These are phyloP conservation scores for Vipera latastei DNA, from an alignment of 2,797 vertebrate species.

Conservation along the genomic window DNA sequence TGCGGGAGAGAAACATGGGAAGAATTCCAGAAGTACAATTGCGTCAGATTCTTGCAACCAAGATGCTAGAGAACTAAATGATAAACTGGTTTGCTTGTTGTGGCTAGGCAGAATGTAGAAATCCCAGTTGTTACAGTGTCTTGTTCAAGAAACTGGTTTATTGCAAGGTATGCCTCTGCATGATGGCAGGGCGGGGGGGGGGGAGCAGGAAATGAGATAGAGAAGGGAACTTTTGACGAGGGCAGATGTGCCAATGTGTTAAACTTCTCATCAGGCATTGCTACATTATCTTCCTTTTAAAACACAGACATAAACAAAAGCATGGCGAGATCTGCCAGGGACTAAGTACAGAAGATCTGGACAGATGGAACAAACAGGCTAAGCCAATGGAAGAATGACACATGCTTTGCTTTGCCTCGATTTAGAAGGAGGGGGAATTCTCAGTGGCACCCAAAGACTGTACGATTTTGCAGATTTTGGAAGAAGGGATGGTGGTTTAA, in stretches of 20 bases:
- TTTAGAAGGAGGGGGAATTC: neutral
- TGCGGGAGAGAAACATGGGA: neutral
- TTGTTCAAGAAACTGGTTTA: neutral
- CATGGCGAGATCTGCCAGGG: neutral
- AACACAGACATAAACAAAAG: neutral
- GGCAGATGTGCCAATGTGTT: neutral
- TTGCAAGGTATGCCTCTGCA: neutral
- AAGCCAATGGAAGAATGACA: neutral
- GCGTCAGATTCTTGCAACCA: neutral
- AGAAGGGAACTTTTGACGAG: neutral
- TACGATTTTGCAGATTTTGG: neutral
- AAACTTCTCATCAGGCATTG: neutral
- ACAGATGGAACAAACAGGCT: neutral
- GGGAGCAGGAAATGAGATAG: neutral
- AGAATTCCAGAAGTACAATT: neutral
- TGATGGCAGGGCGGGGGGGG: neutral
- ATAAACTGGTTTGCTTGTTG: neutral
- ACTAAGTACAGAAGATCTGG: neutral
- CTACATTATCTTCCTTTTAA: neutral
- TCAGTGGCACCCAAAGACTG: neutral
- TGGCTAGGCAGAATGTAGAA: neutral
- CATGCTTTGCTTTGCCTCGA: neutral
- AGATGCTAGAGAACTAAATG: neutral
- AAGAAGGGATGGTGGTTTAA: neutral
- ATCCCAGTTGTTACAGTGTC: neutral